phyloP scores from a whole-genome alignment of 2,113 vertebrate species.

The Engystomops pustulosus region DNA sequence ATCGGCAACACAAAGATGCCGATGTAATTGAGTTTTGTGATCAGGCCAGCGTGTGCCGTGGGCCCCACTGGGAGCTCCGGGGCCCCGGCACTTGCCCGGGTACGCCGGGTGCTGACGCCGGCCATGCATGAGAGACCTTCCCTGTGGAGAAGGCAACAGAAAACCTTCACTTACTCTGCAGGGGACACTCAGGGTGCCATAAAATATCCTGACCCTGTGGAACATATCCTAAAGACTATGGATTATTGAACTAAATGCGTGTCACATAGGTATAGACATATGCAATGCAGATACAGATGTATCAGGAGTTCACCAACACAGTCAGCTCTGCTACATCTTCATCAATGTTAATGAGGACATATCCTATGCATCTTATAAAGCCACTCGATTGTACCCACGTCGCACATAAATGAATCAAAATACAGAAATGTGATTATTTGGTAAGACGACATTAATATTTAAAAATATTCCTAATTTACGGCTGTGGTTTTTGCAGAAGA shows the following conservation, averaged over 20 bases:
- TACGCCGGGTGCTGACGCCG: too few species aligned
- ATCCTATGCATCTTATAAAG: neutral
- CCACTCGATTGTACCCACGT: neutral
- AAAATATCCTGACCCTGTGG: neutral
- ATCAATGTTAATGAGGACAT: neutral
- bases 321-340: neutral
- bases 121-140: constrained; percentile 30
- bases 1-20: too few species aligned
- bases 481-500: neutral
- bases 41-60: too few species aligned
- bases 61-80: too few species aligned
- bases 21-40: too few species aligned
- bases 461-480: neutral
- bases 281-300: constrained; percentile 1
- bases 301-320: neutral
- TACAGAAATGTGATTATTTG: neutral
- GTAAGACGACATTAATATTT: neutral
- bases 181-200: constrained; percentile 31
- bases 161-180: constrained; percentile 28
- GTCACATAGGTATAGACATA: neutral
- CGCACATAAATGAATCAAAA: neutral
- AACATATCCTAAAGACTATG: neutral
- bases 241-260: neutral
- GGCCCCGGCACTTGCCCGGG: too few species aligned
- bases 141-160: constrained; percentile 23